Conservation (phyloP, 1,140 invertebrate species). For the Drosophila rufa region DNA sequence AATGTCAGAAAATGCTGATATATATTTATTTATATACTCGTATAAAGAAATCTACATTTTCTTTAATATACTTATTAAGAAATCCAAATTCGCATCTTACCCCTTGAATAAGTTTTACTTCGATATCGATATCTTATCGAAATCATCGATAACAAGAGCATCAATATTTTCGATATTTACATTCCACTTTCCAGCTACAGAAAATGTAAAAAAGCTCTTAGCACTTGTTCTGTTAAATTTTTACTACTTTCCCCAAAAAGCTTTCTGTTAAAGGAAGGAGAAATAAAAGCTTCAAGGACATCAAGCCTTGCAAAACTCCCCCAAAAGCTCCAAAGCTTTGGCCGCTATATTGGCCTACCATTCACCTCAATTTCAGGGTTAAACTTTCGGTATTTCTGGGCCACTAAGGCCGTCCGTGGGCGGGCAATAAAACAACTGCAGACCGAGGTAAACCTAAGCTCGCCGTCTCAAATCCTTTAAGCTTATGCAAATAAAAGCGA, state of each 20-base stretch:
- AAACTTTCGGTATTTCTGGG: slow-evolving; percentile 32
- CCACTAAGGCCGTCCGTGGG: slow-evolving; percentile 8
- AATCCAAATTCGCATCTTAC: too few relatives aligned
- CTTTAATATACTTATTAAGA: not conserved
- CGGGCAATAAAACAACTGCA: slow-evolving; percentile 35
- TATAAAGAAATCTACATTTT: too few relatives aligned
- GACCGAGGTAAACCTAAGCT: slow-evolving; percentile 44
- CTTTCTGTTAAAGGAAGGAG: not conserved
- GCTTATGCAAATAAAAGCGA: slow-evolving; percentile 49
- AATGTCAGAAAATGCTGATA: too few relatives aligned
- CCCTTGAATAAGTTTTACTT: not conserved
- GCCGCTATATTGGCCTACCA: slow-evolving; percentile 2
- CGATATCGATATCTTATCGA: not conserved
- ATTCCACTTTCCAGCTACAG: not conserved
- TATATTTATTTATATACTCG: too few relatives aligned
- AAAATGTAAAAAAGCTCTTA: slow-evolving; percentile 4
- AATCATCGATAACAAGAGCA: not conserved
- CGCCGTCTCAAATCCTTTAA: slow-evolving; percentile 42
- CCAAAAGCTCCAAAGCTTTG: slow-evolving; percentile 9
- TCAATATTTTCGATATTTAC: not conserved
- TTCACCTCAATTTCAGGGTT: slow-evolving; percentile 15
- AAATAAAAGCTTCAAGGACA: not conserved
- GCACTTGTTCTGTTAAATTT: not conserved
- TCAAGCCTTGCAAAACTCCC: not conserved
- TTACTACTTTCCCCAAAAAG: slow-evolving; percentile 3